Evolutionary conservation across 2,113 vertebrate genomes (phyloP).

Genomic region (Sylvietta virens): DNA sequence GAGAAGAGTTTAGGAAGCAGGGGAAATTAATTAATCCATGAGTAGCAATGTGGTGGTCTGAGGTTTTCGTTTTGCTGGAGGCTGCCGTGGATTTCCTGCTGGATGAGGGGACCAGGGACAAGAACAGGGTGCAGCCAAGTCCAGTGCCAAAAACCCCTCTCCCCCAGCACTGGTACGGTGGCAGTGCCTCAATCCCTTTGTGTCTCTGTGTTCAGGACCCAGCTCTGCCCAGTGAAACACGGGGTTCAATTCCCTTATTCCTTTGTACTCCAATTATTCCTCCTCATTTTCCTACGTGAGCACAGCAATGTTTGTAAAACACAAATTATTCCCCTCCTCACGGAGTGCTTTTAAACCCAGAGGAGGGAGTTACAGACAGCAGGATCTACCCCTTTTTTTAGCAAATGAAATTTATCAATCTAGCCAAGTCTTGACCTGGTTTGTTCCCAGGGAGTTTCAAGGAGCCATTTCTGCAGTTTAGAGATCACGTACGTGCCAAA

Average conservation of each 20-base stretch:
- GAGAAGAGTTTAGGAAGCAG: background rate
- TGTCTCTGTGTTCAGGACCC: background rate
- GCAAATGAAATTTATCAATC: background rate
- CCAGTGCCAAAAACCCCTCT: accelerated
- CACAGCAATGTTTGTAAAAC: background rate
- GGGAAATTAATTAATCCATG: background rate
- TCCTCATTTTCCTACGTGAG: background rate
- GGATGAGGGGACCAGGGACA: background rate
- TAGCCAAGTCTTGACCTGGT: background rate
- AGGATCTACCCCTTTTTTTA: background rate
- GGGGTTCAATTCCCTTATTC: background rate
- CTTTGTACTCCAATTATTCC: background rate
- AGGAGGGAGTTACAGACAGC: background rate
- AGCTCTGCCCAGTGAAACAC: background rate
- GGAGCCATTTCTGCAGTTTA: background rate
- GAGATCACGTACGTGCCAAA: accelerated
- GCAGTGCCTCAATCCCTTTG: background rate
- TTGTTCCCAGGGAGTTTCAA: background rate
- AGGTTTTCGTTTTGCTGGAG: background rate
- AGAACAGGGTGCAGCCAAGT: accelerated
- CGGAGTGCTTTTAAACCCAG: background rate
- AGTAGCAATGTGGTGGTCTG: background rate
- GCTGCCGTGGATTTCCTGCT: background rate
- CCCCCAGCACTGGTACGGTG: accelerated
- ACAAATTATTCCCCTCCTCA: background rate